Evolutionary conservation across 2,888 invertebrate genomes (phyloP), one percentile per base, ranked within the genome.

Genomic region (Pammene aurita): DNA sequence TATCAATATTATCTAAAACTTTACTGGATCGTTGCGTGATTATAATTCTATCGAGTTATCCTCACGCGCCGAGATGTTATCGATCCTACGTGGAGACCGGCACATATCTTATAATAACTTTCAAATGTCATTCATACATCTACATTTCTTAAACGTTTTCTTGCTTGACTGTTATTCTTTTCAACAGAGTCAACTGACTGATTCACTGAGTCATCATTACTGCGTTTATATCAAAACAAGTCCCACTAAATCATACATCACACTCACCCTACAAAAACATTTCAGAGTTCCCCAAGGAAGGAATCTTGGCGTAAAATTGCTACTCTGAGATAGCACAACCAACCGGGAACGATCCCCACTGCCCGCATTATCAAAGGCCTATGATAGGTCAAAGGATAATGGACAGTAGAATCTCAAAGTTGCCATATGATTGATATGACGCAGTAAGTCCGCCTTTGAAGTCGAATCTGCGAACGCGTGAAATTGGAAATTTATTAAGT

Each of bases 401-500:
- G 68, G 68, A n/a, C 10, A 52, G 63, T 52, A 52, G n/a, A n/a
- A 64, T 52, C 68, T 68, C 63, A 57, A 68, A 63, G 63, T 68
- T 58, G 68, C 57, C 52, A 58, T 68, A 68, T 68, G 68, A 68
- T 68, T 68, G 68, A 68, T 68, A 68, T 68, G 68, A 68, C 68
- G 68, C 44, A 63, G 57, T 68, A 68, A 68, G 68, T 57, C 63
- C 67, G 68, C 68, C 57, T 68, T 68, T 68, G 68, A 68, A 68
- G 68, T 68, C 63, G 63, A 68, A 68, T 68, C 56, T 64, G 57
- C 63, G 58, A 63, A 52, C 68, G 68, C 68, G 68, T 68, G 68
- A 68, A 68, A 68, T 68, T 68, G 68, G 68, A 68, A 68, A 68
- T 68, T 68, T 68, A 68, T 68, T 68, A 68, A 64, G 63, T 68